Percentiles rank a stretch among this genome's conserved stretches.
Evolutionary conservation across 2,797 vertebrate genomes (phyloP).

Genomic region (Darevskia nairensis): DNA sequence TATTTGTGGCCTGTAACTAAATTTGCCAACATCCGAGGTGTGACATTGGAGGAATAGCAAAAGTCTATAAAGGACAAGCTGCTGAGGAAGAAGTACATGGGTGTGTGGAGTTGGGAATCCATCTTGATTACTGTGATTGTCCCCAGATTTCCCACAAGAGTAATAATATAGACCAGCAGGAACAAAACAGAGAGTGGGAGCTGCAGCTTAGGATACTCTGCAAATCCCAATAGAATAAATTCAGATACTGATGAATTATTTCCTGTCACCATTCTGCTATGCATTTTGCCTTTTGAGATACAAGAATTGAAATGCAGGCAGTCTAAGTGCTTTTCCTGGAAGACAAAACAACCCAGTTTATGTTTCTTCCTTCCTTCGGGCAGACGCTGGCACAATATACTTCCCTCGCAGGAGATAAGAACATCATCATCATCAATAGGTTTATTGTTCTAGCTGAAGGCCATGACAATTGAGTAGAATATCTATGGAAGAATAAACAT

Average conservation of each 20-base stretch:
- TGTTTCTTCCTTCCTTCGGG: background rate
- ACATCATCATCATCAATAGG: too few relatives aligned
- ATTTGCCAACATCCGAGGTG: slow-evolving; percentile 24
- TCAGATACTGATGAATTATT: background rate
- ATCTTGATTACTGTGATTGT: background rate
- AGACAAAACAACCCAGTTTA: background rate
- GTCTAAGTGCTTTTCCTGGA: background rate
- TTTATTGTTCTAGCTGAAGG: too few relatives aligned
- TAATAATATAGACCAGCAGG: slow-evolving; percentile 14
- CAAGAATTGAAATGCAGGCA: too few relatives aligned
- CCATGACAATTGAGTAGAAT: background rate
- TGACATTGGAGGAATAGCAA: slow-evolving; percentile 25
- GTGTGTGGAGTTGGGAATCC: slow-evolving; percentile 8
- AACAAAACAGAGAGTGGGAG: slow-evolving; percentile 27
- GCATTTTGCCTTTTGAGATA: background rate
- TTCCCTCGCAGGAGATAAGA: background rate
- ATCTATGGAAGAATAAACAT: background rate
- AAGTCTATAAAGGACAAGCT: slow-evolving; percentile 40
- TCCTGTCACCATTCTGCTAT: background rate
- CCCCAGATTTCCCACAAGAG: slow-evolving; percentile 4
- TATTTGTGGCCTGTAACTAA: background rate
- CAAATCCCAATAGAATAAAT: slow-evolving; percentile 35
- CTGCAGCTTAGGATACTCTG: rapidly evolving
- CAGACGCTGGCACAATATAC: background rate
- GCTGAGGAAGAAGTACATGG: slow-evolving; percentile 44